phyloP scores from a whole-genome alignment of 2,888 invertebrate genomes.

The Lycia hirtaria region DNA sequence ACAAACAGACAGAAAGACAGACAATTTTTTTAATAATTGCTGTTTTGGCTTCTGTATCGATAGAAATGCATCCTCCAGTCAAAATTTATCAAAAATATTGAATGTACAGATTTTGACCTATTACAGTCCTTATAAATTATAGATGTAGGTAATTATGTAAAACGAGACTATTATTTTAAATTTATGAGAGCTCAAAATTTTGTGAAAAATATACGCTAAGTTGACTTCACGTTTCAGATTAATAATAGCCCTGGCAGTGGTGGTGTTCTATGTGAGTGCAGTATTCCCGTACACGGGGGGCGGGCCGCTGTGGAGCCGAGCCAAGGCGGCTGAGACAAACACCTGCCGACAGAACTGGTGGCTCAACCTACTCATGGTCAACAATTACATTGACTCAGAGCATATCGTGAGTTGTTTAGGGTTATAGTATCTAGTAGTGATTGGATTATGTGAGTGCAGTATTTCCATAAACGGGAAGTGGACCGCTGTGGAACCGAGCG shows the following conservation, averaged over 20 bases:
- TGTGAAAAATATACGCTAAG: too few relatives aligned
- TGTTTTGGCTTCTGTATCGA: too few relatives aligned
- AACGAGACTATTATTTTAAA: too few relatives aligned
- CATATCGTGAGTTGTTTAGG: constrained; percentile 82
- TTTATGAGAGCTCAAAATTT: too few relatives aligned
- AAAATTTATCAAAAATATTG: too few relatives aligned
- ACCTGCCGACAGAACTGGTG: constrained; percentile 87
- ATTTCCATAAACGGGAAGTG: constrained; percentile 83
- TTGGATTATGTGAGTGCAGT: constrained; percentile 84
- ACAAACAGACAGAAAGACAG: too few relatives aligned
- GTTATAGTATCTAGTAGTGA: constrained; percentile 84
- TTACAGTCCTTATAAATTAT: too few relatives aligned
- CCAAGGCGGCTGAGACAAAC: constrained; percentile 75
- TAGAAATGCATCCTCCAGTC: too few relatives aligned
- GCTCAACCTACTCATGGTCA: constrained; percentile 86
- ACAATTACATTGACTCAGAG: constrained; percentile 85
- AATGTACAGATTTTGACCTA: too few relatives aligned
- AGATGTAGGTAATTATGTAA: too few relatives aligned
- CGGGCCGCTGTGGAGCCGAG: constrained; percentile 86
- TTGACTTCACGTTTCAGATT: constrained; percentile 63
- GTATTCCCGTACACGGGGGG: constrained; percentile 83
- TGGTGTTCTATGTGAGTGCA: constrained; percentile 84
- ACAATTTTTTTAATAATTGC: too few relatives aligned
- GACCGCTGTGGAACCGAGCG: constrained; percentile 86
- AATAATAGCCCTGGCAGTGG: constrained; percentile 83